Conservation (phyloP, 2,113 vertebrate species). For the Leucoraja erinaceus region DNA sequence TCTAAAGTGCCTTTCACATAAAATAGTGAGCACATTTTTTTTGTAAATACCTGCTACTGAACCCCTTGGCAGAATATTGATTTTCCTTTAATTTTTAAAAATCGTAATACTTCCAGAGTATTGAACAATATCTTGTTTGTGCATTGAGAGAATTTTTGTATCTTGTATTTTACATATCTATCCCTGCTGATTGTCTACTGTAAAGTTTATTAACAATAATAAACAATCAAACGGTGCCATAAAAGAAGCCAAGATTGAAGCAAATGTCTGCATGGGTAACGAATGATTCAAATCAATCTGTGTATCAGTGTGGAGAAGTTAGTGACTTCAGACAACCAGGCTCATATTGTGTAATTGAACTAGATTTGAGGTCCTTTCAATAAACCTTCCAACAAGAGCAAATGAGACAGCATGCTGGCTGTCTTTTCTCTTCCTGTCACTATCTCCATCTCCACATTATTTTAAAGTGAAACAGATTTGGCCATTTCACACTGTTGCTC, state of each 20-base stretch:
- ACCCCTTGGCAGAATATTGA: neutral
- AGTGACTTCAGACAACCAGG: neutral
- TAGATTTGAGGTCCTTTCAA: neutral
- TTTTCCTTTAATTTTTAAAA: neutral
- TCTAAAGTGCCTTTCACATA: neutral
- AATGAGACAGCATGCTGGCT: neutral
- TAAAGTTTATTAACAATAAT: neutral
- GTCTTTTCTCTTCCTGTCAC: neutral
- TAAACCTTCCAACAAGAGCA: neutral
- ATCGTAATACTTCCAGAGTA: neutral
- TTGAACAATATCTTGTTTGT: neutral
- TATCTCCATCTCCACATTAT: neutral
- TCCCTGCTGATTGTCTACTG: neutral
- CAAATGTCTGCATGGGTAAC: neutral
- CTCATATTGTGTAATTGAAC: neutral
- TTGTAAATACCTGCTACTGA: neutral
- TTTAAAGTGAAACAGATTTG: neutral
- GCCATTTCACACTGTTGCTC: neutral
- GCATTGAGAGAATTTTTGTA: neutral
- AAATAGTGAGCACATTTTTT: neutral
- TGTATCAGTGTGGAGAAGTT: neutral
- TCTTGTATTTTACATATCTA: neutral
- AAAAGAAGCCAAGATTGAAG: neutral
- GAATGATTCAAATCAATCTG: neutral
- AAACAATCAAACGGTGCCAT: neutral